Evolutionary conservation across 2,888 invertebrate species (phyloP).

Genomic region (Thereva unica): DNA sequence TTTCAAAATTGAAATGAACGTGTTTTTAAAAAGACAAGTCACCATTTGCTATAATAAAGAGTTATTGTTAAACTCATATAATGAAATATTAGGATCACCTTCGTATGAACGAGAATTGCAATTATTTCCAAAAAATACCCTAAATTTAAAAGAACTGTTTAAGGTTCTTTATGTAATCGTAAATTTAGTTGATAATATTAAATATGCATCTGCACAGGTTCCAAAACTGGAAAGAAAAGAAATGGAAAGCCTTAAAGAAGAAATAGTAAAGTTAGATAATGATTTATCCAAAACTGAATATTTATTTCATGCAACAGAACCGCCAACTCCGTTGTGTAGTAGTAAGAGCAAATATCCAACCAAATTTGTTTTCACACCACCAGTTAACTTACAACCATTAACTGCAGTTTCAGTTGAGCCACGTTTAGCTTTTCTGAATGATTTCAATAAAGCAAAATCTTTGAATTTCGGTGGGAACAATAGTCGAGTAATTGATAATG

Average conservation of each 20-base stretch:
- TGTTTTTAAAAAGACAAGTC: slow-evolving; percentile 48
- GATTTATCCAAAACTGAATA: slow-evolving; percentile 45
- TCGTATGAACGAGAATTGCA: slow-evolving; percentile 19
- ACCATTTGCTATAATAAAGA: slow-evolving; percentile 48
- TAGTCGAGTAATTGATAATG: too few species aligned
- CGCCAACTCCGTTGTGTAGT: too few species aligned
- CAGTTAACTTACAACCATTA: too few species aligned
- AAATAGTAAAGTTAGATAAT: slow-evolving; percentile 48
- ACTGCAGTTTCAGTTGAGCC: too few species aligned
- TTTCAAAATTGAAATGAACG: slow-evolving; percentile 49
- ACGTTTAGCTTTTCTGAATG: too few species aligned
- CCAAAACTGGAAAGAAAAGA: slow-evolving; percentile 11
- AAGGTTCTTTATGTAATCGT: slow-evolving; percentile 28
- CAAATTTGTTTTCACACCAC: too few species aligned
- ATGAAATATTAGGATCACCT: slow-evolving; percentile 43
- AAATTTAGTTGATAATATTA: slow-evolving; percentile 11
- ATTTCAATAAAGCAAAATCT: too few species aligned
- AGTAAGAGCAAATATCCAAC: too few species aligned
- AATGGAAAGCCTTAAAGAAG: slow-evolving; percentile 30
- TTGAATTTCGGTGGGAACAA: too few species aligned
- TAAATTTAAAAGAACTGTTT: slow-evolving; percentile 35
- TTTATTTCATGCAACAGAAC: too few species aligned
- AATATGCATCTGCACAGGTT: neutral
- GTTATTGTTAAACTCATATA: slow-evolving; percentile 46
- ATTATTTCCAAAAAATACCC: slow-evolving; percentile 28